Evolutionary conservation across 2,888 invertebrate species (phyloP), one percentile per base, ranked within the genome.

Genomic region (Branchinecta sandiegonensis): DNA sequence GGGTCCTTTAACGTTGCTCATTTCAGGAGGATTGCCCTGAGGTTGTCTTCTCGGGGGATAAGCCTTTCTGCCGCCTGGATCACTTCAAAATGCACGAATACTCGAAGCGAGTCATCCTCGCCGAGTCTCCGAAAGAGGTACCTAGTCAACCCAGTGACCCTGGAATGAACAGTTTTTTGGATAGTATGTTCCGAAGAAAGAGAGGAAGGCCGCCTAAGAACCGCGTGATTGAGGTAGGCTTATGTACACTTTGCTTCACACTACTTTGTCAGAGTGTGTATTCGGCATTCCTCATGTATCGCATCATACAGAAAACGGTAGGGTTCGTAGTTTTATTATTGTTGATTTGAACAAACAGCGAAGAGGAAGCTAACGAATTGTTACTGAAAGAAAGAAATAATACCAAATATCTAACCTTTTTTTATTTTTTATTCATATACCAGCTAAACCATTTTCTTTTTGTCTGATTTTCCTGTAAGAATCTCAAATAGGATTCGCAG

Each of bases 161-260:
- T 23, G 23, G 23, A 23, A 23, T 23, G 13, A 50, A 65, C 48
- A 88, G 86, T 71, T 88, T 89, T 48, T 84, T 92, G 73, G 93
- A 94, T 77, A 91, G 91, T 68, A 90, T 94, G 85, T 93, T 93
- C 76, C 88, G 91, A 77, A 83, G 94, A 70, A 93, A 94, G 75
- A 83, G 95, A 47, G 95, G 96, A 65, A 83, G 96, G 71, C 96
- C 96, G n/a, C 95, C 95, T 13, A 96, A 96, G 80, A 95, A 95
- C 77, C 84, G 93, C 0, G 88, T 93, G 13, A 91, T 93, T 63
- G 92, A 93, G 83, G 90, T 56, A 56, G 14, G 56, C 14, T 23
- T 56, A 56, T 8, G n/a, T 56, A 3, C 3, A 23, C 23, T 23
- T 23, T 23, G 3, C 23, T 23, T 23, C 23, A 23, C 23, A 23